Conservation (phyloP, 1,140 invertebrate genomes). For the Microplitis mediator region DNA sequence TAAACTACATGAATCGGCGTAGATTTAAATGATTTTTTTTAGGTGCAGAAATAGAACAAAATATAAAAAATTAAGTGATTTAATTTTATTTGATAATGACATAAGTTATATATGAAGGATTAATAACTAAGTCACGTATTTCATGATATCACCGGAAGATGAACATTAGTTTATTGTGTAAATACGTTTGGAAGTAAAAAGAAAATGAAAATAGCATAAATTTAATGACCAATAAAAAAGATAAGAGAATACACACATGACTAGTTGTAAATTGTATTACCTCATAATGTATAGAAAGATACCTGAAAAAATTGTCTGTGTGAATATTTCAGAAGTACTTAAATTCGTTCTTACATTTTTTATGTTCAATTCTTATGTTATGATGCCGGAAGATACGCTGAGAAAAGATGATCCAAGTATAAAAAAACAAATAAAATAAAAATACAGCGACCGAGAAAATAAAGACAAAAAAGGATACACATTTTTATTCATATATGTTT, state of each 20-base stretch:
- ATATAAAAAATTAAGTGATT: too few species aligned
- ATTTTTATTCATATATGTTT: constrained; percentile 2
- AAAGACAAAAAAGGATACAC: not conserved
- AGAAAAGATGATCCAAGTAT: constrained; percentile 11
- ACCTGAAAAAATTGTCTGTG: constrained; percentile 29
- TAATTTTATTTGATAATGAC: too few species aligned
- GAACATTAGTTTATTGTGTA: too few species aligned
- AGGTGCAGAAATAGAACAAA: too few species aligned
- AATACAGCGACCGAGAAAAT: constrained; percentile 8
- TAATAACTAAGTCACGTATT: too few species aligned
- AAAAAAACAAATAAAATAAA: not conserved
- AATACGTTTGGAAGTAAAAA: too few species aligned
- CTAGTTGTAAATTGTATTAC: constrained; percentile 7
- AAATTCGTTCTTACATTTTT: constrained; percentile 49
- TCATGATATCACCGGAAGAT: too few species aligned
- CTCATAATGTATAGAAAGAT: not conserved
- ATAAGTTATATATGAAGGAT: too few species aligned
- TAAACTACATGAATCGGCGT: too few species aligned
- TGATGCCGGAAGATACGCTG: constrained; percentile 21
- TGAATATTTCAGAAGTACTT: constrained; percentile 54
- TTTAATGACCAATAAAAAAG: too few species aligned
- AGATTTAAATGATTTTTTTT: too few species aligned
- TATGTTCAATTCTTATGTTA: constrained; percentile 50
- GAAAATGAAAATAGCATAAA: too few species aligned
- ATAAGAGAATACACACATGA: not conserved